Evolutionary conservation across 2,797 vertebrate species (phyloP).

Genomic region (Sternotherus odoratus): DNA sequence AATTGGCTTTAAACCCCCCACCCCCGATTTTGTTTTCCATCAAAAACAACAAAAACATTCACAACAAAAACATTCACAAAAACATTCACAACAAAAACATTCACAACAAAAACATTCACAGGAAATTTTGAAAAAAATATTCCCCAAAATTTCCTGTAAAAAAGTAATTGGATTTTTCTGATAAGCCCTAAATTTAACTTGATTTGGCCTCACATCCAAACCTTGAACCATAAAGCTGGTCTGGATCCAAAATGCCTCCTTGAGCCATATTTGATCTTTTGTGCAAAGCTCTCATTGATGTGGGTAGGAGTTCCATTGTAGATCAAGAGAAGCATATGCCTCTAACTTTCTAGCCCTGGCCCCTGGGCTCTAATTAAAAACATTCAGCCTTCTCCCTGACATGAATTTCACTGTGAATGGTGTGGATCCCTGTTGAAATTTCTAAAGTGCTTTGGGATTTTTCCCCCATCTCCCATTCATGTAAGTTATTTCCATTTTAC

Average conservation of each 20-base stretch:
- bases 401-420: background rate
- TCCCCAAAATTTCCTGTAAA: background rate
- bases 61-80: background rate
- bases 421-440: conserved; percentile 19
- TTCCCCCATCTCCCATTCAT: background rate
- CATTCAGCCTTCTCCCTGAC: background rate
- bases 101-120: background rate
- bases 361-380: background rate
- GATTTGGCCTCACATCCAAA: conserved; percentile 49
- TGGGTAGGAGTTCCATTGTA: conserved; percentile 42
- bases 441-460: background rate
- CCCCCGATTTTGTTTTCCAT: background rate
- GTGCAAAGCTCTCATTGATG: background rate
- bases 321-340: conserved; percentile 42
- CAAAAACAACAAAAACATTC: background rate
- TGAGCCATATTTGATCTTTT: conserved; percentile 38
- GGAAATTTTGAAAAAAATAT: conserved; percentile 46
- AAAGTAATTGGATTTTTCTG: conserved; percentile 47
- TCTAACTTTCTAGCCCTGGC: conserved; percentile 25
- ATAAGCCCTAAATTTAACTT: background rate
- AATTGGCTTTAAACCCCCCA: background rate
- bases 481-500: conserved; percentile 29
- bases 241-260: conserved; percentile 58
- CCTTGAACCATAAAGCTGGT: conserved; percentile 26
- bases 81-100: background rate